These are phyloP conservation scores for Homarus gammarus DNA, from an alignment of 2,888 invertebrate genomes.

Conservation along the genomic window DNA sequence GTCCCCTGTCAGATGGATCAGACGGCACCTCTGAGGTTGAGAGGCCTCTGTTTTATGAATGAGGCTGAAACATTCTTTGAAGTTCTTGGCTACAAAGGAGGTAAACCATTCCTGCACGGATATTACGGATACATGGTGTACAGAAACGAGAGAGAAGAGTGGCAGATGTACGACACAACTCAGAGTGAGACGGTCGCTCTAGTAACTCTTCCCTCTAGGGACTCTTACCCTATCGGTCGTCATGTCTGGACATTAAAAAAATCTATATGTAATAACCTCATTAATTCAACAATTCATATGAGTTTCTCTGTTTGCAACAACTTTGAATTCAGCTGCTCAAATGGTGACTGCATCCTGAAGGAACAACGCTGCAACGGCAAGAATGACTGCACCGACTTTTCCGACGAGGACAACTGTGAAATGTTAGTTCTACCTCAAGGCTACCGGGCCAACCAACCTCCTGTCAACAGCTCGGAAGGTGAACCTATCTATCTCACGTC, in stretches of 20 bases:
- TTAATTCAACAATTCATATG: neutral
- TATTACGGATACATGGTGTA: slow-evolving; percentile 56
- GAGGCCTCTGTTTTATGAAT: slow-evolving; percentile 34
- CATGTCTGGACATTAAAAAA: slow-evolving; percentile 41
- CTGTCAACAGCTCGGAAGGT: neutral
- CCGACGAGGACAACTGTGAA: slow-evolving; percentile 60
- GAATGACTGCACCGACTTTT: slow-evolving; percentile 54
- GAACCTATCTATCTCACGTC: slow-evolving; percentile 30
- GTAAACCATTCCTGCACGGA: slow-evolving; percentile 53
- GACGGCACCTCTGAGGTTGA: slow-evolving; percentile 14
- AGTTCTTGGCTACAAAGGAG: slow-evolving; percentile 51
- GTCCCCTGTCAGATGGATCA: slow-evolving; percentile 42
- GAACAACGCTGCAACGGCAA: slow-evolving; percentile 42
- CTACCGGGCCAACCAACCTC: slow-evolving; percentile 39
- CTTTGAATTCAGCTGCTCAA: slow-evolving; percentile 45
- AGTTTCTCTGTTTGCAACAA: slow-evolving; percentile 54
- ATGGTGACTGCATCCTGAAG: slow-evolving; percentile 57
- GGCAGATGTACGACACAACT: slow-evolving; percentile 52
- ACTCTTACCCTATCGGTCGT: slow-evolving; percentile 51
- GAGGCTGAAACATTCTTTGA: slow-evolving; percentile 52
- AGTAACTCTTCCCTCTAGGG: slow-evolving; percentile 15
- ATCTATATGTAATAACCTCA: slow-evolving; percentile 25
- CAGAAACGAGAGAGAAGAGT: neutral
- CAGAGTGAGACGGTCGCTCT: neutral
- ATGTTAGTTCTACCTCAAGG: slow-evolving; percentile 38